Evolutionary conservation across 2,888 invertebrate genomes (phyloP).

Genomic region (Mythimna vitellina): DNA sequence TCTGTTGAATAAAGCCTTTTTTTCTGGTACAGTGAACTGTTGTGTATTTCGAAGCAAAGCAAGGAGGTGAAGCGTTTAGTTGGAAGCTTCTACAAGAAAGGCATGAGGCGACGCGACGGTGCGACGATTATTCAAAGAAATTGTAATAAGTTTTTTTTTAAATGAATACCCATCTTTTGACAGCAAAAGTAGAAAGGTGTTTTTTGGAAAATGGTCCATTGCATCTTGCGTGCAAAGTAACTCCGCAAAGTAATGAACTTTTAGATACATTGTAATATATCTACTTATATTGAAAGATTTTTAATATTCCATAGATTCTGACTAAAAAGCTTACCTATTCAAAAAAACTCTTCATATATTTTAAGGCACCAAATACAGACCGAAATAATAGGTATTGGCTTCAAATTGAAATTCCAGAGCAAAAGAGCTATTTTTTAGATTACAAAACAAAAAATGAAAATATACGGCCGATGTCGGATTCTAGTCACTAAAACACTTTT

Average conservation of each 20-base stretch:
- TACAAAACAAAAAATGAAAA: conserved; percentile 1
- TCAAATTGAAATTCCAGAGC: conserved; percentile 13
- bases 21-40: conserved; percentile 6
- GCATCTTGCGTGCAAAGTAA: not conserved
- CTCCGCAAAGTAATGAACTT: not conserved
- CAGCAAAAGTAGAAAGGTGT: not conserved
- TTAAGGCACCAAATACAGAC: not conserved
- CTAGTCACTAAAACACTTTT: conserved; percentile 31
- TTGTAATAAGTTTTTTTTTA: not conserved
- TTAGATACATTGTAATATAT: not conserved
- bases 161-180: not conserved
- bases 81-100: not conserved
- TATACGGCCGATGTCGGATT: conserved; percentile 10
- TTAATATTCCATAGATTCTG: not conserved
- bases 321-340: not conserved
- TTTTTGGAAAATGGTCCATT: not conserved
- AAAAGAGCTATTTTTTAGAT: not conserved
- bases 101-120: not conserved
- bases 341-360: not conserved
- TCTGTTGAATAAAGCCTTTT: conserved; percentile 23
- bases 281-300: not conserved
- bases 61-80: conserved; percentile 7
- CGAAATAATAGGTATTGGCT: not conserved
- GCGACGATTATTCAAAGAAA: not conserved
- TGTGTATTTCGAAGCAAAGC: not conserved